These are phyloP conservation scores for Diaphora mendica DNA, from an alignment of 2,888 invertebrate genomes.

Conservation along the genomic window DNA sequence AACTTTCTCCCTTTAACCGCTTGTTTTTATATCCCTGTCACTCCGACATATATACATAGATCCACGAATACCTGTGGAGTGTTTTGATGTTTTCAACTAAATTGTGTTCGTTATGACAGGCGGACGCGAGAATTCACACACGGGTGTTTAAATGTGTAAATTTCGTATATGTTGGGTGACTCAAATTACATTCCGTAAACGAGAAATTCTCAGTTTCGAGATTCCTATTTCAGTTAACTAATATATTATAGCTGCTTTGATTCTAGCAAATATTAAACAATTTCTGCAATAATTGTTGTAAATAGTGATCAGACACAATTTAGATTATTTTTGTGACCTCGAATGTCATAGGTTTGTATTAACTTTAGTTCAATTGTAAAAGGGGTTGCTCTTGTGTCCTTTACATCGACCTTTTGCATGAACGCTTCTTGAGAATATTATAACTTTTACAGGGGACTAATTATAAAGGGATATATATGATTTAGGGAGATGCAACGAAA, in stretches of 20 bases:
- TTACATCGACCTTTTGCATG: too few relatives aligned
- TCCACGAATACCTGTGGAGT: conserved; percentile 36
- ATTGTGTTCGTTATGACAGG: conserved; percentile 31
- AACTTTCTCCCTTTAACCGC: conserved; percentile 6
- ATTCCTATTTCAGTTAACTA: neutral
- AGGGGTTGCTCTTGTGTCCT: too few relatives aligned
- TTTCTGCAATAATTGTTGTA: too few relatives aligned
- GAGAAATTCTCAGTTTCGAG: too few relatives aligned
- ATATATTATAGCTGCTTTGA: neutral
- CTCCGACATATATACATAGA: conserved; percentile 27
- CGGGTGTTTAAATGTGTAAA: neutral
- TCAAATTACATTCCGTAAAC: neutral
- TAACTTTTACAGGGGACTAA: too few relatives aligned
- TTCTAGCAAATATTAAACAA: neutral
- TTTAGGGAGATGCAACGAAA: too few relatives aligned
- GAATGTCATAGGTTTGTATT: too few relatives aligned
- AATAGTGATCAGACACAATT: too few relatives aligned
- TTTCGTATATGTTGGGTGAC: neutral
- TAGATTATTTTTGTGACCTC: too few relatives aligned
- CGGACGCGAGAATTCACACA: neutral
- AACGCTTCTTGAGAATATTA: too few relatives aligned
- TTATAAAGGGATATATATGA: too few relatives aligned
- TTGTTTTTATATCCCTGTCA: conserved; percentile 24
- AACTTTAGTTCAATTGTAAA: too few relatives aligned
- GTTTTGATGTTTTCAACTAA: conserved; percentile 33